Evolutionary conservation across 2,888 invertebrate genomes (phyloP).

Genomic region (Archaeoteleia sp.): DNA sequence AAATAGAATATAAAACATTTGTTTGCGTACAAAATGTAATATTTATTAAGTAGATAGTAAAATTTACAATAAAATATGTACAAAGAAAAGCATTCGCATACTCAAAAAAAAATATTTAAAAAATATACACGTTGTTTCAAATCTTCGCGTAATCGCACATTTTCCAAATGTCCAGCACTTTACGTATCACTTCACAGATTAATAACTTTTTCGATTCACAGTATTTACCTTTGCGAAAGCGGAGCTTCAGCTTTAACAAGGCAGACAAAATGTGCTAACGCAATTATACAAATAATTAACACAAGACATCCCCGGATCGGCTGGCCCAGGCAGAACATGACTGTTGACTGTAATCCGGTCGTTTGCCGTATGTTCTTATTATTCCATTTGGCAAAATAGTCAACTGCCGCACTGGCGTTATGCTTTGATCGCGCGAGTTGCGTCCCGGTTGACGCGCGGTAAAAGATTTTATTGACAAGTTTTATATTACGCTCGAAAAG

Average conservation of each 20-base stretch:
- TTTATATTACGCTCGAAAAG: constrained; percentile 52
- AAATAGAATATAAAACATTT: constrained; percentile 1
- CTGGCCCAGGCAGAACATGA: constrained; percentile 44
- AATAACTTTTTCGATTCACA: too few relatives aligned
- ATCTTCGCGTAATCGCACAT: too few relatives aligned
- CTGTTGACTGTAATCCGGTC: constrained; percentile 23
- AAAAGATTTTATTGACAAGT: constrained; percentile 46
- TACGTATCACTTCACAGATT: too few relatives aligned
- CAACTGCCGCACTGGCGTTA: too few relatives aligned
- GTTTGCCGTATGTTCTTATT: constrained; percentile 21
- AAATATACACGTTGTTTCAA: too few relatives aligned
- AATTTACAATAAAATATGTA: too few relatives aligned
- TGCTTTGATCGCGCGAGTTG: too few relatives aligned
- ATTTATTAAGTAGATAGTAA: too few relatives aligned
- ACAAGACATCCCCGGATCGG: constrained; percentile 19
- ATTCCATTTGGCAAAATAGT: constrained; percentile 27
- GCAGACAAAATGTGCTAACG: not conserved
- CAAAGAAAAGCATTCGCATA: too few relatives aligned
- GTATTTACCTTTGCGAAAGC: constrained; percentile 41
- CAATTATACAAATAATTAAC: constrained; percentile 9
- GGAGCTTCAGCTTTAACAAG: constrained; percentile 18
- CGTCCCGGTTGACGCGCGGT: constrained; percentile 1
- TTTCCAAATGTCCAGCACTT: too few relatives aligned
- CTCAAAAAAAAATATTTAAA: too few relatives aligned
- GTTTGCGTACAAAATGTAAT: too few relatives aligned